phyloP scores from a whole-genome alignment of 2,113 vertebrate species.

The Anarrhichthys ocellatus region DNA sequence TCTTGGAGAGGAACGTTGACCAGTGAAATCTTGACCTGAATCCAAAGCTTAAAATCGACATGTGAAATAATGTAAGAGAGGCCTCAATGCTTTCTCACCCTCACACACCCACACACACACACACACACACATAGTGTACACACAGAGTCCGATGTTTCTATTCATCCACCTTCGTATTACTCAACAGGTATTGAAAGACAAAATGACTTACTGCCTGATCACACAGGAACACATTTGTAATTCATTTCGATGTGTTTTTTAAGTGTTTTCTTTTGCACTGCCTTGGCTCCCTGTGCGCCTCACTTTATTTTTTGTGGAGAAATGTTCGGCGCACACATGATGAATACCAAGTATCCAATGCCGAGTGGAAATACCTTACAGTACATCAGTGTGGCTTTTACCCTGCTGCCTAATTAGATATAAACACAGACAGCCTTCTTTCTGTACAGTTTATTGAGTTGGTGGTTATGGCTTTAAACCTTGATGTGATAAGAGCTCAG shows the following conservation, averaged over 20 bases:
- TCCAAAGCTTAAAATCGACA: slow-evolving; percentile 15
- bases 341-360: background rate
- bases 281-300: background rate
- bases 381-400: background rate
- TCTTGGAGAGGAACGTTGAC: slow-evolving; percentile 3
- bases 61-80: slow-evolving; percentile 23
- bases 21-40: slow-evolving; percentile 7
- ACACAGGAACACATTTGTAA: slow-evolving; percentile 17
- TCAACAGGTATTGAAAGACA: slow-evolving; percentile 27
- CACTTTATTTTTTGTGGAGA: background rate
- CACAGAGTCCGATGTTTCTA: background rate
- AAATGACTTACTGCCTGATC: slow-evolving; percentile 8
- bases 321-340: background rate
- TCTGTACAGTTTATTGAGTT: background rate
- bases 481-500: background rate
- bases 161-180: slow-evolving; percentile 32
- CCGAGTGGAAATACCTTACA: background rate
- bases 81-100: slow-evolving; percentile 3
- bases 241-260: background rate
- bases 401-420: background rate
- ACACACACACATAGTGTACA: background rate
- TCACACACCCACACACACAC: slow-evolving; percentile 2
- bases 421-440: background rate
- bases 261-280: background rate
- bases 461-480: background rate